Conservation (phyloP, 2,113 vertebrate genomes). For the Chloebia gouldiae region DNA sequence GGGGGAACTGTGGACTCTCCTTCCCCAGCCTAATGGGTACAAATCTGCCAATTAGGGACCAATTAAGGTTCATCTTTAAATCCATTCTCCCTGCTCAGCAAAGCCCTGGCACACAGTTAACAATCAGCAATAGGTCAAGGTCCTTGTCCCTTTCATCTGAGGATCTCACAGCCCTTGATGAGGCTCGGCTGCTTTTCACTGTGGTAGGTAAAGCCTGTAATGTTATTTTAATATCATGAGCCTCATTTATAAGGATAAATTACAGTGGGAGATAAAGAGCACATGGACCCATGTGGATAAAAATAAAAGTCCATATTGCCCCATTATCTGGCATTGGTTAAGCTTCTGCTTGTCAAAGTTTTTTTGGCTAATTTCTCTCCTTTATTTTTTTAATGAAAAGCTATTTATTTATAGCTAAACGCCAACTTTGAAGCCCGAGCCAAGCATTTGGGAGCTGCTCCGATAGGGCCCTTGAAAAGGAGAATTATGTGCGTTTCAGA, state of each 20-base stretch:
- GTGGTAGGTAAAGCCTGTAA: constrained; percentile 57
- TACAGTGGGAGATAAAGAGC: constrained; percentile 57
- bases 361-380: constrained; percentile 55
- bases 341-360: constrained; percentile 36
- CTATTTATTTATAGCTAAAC: constrained; percentile 60
- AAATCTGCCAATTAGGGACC: constrained; percentile 17
- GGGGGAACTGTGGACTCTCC: background rate
- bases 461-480: constrained; percentile 39
- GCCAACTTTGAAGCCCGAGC: constrained; percentile 53
- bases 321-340: constrained; percentile 60
- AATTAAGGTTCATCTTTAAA: constrained; percentile 11
- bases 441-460: constrained; percentile 58
- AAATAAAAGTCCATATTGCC: constrained; percentile 53
- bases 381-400: constrained; percentile 38
- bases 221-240: constrained; percentile 53
- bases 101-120: background rate
- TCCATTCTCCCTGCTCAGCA: background rate
- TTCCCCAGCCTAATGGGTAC: constrained; percentile 1
- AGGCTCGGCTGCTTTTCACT: constrained; percentile 15
- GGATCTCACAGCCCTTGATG: constrained; percentile 42
- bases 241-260: constrained; percentile 59
- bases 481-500: constrained; percentile 46
- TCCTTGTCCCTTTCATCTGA: constrained; percentile 24
- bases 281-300: constrained; percentile 39
- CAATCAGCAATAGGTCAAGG: background rate